Conservation (phyloP, 2,888 invertebrate genomes). For the Drosophila flavopinicola region DNA sequence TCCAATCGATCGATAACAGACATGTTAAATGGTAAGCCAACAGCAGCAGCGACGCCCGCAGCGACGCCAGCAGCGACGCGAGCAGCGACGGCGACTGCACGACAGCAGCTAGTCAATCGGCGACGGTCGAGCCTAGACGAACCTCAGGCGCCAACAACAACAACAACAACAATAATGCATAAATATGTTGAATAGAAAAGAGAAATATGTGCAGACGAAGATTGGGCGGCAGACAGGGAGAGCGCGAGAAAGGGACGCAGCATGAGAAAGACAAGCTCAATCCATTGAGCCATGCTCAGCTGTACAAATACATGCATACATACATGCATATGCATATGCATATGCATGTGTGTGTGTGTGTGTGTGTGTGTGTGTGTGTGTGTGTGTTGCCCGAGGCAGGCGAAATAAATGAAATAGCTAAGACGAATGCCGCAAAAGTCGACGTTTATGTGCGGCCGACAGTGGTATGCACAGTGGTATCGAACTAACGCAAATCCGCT, state of each 20-base stretch:
- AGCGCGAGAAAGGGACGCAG: conserved; percentile 1
- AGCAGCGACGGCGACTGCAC: conserved; percentile 5
- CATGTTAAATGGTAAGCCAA: conserved; percentile 44
- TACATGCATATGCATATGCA: background rate
- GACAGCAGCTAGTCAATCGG: conserved; percentile 50
- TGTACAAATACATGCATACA: conserved; percentile 15
- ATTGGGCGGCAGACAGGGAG: conserved; percentile 1
- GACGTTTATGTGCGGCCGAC: conserved; percentile 61
- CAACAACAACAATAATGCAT: conserved; percentile 24
- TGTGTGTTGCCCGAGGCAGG: too few species aligned
- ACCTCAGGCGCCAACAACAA: conserved; percentile 30
- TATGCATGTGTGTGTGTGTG: background rate
- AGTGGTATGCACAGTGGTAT: conserved; percentile 68
- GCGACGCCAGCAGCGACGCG: conserved; percentile 7
- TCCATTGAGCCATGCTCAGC: conserved; percentile 45
- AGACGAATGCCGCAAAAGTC: conserved; percentile 61
- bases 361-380: conserved; percentile 16
- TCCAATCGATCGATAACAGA: conserved; percentile 53
- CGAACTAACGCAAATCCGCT: background rate
- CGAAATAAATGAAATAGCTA: conserved; percentile 68
- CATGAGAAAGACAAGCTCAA: conserved; percentile 29
- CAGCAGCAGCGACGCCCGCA: conserved; percentile 14
- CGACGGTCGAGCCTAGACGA: conserved; percentile 31
- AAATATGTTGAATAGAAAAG: conserved; percentile 27
- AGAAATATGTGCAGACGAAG: conserved; percentile 5